Evolutionary conservation across 2,888 invertebrate genomes (phyloP).

Genomic region (Tridacna crocea): DNA sequence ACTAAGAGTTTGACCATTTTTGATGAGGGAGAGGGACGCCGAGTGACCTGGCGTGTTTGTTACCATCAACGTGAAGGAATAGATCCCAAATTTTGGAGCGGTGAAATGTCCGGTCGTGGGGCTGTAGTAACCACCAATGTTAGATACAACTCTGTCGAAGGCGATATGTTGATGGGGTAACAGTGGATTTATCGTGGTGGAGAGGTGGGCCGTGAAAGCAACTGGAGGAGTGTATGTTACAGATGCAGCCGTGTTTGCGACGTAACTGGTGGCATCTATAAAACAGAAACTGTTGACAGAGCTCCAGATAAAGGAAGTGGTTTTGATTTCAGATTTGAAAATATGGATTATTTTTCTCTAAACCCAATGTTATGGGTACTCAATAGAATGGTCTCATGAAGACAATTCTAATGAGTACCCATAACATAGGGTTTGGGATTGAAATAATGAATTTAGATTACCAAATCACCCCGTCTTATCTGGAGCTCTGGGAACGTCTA

Average conservation of each 20-base stretch:
- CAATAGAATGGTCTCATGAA: no score
- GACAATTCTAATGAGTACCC: no score
- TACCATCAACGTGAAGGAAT: constrained; percentile 43
- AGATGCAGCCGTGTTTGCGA: constrained; percentile 36
- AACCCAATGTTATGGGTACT: no score
- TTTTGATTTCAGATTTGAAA: no score
- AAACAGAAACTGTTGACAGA: no score
- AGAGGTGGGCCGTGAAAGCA: constrained; percentile 47
- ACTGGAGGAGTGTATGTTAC: constrained; percentile 29
- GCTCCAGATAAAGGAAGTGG: no score
- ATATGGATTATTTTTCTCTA: no score
- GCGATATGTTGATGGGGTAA: constrained; percentile 38
- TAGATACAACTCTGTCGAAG: constrained; percentile 46
- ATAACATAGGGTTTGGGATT: no score
- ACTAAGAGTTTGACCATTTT: constrained; percentile 32
- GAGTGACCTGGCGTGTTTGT: constrained; percentile 48
- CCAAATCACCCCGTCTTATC: no score
- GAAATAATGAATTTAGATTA: no score
- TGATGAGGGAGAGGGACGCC: constrained; percentile 34
- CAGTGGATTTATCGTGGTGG: constrained; percentile 38
- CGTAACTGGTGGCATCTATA: constrained; percentile 39
- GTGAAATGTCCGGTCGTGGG: constrained; percentile 32
- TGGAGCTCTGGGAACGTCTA: no score
- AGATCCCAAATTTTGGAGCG: constrained; percentile 46
- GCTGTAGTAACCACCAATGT: constrained; percentile 43